Base-by-base conservation (phyloP, 2,113 vertebrate species). In the Hippocampus comes region DNA sequence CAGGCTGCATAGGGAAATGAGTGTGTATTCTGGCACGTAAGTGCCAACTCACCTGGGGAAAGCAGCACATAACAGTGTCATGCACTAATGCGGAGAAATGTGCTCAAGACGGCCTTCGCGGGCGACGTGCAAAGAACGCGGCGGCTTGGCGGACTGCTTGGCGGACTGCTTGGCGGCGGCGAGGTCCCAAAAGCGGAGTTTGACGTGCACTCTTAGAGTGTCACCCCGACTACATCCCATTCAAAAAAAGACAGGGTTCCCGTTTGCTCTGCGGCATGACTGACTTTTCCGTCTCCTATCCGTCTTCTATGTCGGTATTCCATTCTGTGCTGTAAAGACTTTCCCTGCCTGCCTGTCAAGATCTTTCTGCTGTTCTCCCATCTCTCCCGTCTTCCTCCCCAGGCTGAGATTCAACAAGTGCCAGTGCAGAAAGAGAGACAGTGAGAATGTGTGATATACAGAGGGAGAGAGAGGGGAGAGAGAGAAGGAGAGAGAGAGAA, bases 391-490 rank as follows among this genome's bases (percentile, higher is more conserved):
- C 87, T 86, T 82, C 72, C 82, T 83, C 88, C 85, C 68, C 79
- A 87, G 86, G 89, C 86, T 87, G 88, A 87, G 82, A 91, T 90
- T 92, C 90, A 93, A 91, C 90, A 91, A 91, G 91, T 93, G 90
- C 89, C 74, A 86, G 88, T 91, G 90, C 85, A 82, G 85, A 79
- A 65, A 78, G 72, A 74, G 71, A 66, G 72, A 68, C 34, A 67
- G 41, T 78, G 79, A 71, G 57, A 69, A 72, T 65, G 75, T 67
- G 46, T 79, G 82, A 73, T 51, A 72, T 38, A 38, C 34, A 75
- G 73, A 71, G 78, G 65, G 72, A 72, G 57, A 79, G 79, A 70
- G 71, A 74, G 76, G 61, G 51, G 49, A 77, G 72, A 25, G 76
- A 83, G 71, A 74, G 73, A 71, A 78, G 65, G 72, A 72, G 57